Percentiles rank a stretch among this genome's conserved stretches.
phyloP scores from a whole-genome alignment of 2,888 invertebrate species.

The Trichogramma evanescens region DNA sequence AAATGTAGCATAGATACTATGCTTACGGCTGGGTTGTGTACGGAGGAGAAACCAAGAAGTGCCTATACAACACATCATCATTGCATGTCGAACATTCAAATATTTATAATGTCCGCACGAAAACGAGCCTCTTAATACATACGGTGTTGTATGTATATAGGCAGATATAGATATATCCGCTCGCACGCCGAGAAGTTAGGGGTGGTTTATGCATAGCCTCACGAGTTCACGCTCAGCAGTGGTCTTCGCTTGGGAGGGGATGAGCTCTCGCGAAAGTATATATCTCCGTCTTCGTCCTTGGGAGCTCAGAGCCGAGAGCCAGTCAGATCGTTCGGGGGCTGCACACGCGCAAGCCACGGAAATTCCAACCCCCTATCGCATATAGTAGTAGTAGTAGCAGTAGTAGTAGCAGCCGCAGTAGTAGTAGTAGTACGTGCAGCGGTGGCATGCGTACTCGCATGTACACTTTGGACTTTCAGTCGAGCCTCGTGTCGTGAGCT shows the following conservation, averaged over 20 bases:
- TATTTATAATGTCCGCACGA: constrained; percentile 17
- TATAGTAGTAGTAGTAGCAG: too few species aligned
- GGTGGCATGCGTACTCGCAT: not conserved
- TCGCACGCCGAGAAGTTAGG: too few species aligned
- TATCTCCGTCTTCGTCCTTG: constrained; percentile 8
- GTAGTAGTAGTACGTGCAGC: too few species aligned
- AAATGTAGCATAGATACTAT: too few species aligned
- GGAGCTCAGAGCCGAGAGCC: constrained; percentile 1
- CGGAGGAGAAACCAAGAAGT: too few species aligned
- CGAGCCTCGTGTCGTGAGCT: constrained; percentile 18
- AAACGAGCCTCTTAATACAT: too few species aligned
- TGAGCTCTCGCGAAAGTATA: not conserved
- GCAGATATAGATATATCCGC: too few species aligned
- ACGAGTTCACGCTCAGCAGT: not conserved
- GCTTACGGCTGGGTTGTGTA: too few species aligned
- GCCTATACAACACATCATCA: too few species aligned
- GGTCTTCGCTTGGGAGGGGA: constrained; percentile 6
- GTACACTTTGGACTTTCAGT: constrained; percentile 9
- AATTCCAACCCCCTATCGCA: not conserved
- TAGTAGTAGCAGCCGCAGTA: too few species aligned
- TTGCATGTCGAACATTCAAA: constrained; percentile 6
- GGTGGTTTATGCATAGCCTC: too few species aligned
- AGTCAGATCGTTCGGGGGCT: constrained; percentile 39
- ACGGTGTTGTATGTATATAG: too few species aligned
- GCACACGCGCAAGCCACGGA: constrained; percentile 28